Percentiles rank a stretch among this genome's conserved stretches.
phyloP scores from a whole-genome alignment of 2,797 vertebrate genomes.

The Meriones psammophilus region DNA sequence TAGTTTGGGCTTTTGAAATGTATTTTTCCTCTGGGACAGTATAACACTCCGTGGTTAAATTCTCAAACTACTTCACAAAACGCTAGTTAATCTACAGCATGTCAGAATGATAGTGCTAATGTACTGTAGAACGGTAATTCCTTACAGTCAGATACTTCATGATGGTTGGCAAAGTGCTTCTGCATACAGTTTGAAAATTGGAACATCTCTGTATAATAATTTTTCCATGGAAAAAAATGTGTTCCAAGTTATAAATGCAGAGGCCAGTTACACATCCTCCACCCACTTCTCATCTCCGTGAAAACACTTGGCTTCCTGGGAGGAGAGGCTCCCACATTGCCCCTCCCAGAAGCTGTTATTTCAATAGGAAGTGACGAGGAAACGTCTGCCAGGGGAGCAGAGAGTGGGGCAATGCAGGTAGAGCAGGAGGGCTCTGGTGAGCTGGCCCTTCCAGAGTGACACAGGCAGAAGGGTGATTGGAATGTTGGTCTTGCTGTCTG shows the following conservation, averaged over 20 bases:
- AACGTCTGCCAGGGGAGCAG: neutral
- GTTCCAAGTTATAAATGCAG: conserved; percentile 70
- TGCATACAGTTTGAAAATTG: conserved; percentile 58
- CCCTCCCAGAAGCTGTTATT: neutral
- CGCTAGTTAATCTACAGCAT: conserved; percentile 65
- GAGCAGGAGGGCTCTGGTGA: neutral
- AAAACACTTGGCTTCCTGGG: conserved; percentile 52
- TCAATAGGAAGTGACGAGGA: neutral
- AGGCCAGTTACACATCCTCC: conserved; percentile 66
- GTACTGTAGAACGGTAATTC: conserved; percentile 68
- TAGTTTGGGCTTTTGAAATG: conserved; percentile 73
- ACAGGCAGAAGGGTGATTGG: neutral
- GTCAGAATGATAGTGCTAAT: conserved; percentile 72
- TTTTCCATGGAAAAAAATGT: conserved; percentile 78
- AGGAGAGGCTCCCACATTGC: neutral
- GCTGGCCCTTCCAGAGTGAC: neutral
- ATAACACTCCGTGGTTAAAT: conserved; percentile 72
- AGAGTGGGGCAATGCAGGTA: neutral
- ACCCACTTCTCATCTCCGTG: conserved; percentile 56
- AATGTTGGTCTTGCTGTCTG: neutral
- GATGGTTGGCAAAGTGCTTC: conserved; percentile 73
- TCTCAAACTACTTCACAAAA: conserved; percentile 72
- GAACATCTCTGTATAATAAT: conserved; percentile 44
- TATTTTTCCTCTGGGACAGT: conserved; percentile 79
- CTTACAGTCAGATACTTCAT: conserved; percentile 64